Base-by-base conservation (phyloP, 2,113 vertebrate species). In the Proterorhinus semilunaris region DNA sequence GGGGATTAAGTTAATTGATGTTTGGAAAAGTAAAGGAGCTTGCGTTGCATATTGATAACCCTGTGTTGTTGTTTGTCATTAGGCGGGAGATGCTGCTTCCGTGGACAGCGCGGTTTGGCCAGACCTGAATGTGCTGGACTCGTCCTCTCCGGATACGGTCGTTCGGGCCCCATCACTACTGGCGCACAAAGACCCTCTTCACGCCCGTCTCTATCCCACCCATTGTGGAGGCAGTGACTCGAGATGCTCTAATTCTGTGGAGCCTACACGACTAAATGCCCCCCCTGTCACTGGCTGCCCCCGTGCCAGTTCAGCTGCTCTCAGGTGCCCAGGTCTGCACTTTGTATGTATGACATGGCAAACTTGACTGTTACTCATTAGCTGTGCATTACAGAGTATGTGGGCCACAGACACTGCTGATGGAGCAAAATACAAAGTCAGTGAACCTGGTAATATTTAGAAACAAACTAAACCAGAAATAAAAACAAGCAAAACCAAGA, bases 161-260 rank as follows among this genome's bases (percentile, higher is more conserved):
- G 81, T 71, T 83, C 83, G 43, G 71, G 70, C 67, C 86, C 78
- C 79, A 80, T 84, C 83, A 12, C 66, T 72, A 80, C 68, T 55
- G 17, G 65, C 66, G 79, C 79, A 92, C 90, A 92, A 91, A 91
- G 91, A 10, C 86, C 69, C 91, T 89, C 89, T 91, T 91, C 85
- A 90, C 85, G 73, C 74, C 75, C 72, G 82, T 85, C 87, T 91
- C 89, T 91, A 92, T 91, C 89, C 86, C 81, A 7, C 75, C 83
- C 89, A 88, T 90, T 91, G 90, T 90, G 81, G 62, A 58, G 59
- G 71, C 65, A 72, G 65, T 36, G 76, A 79, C 69, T 81, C 68
- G 66, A 80, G 81, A 72, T 75, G 45, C 80, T n/a, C 43, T 16
- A 81, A 77, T 83, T 74, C 76, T 45, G 66, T 17, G 81, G 58